Evolutionary conservation across 1,140 invertebrate genomes (phyloP).

Genomic region (Steinernema feltiae): DNA sequence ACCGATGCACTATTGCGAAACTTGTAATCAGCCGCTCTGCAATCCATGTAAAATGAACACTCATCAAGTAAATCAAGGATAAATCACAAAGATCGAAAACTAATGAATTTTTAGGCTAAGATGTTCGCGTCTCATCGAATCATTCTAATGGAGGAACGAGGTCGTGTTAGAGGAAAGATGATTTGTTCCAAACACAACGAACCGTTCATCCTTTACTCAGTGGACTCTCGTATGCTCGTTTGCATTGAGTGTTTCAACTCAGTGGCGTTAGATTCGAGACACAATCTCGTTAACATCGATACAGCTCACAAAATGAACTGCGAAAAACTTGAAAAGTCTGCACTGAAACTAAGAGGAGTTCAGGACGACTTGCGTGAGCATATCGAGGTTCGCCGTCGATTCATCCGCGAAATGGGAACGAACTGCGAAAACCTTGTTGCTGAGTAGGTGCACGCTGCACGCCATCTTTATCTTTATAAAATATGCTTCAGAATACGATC

Average conservation of each 20-base stretch:
- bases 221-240: conserved; percentile 45
- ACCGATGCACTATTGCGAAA: conserved; percentile 57
- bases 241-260: conserved; percentile 57
- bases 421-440: conserved; percentile 28
- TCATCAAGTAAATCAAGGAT: conserved; percentile 32
- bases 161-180: conserved; percentile 26
- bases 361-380: conserved; percentile 50
- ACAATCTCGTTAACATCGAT: conserved; percentile 54
- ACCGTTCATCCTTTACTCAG: conserved; percentile 50
- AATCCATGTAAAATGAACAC: conserved; percentile 37
- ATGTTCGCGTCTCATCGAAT: conserved; percentile 52
- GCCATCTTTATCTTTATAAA: neutral
- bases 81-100: conserved; percentile 2
- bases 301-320: conserved; percentile 46
- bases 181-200: conserved; percentile 47
- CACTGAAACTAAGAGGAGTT: conserved; percentile 40
- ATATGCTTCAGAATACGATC: neutral
- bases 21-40: conserved; percentile 56
- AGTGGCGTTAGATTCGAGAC: conserved; percentile 35
- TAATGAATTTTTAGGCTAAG: conserved; percentile 39
- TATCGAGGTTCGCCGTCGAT: conserved; percentile 40
- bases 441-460: neutral
- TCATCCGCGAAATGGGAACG: conserved; percentile 39
- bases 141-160: conserved; percentile 48
- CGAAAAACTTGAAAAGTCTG: conserved; percentile 54